These are phyloP conservation scores for Caenorhabditis tropicalis DNA, from an alignment of 1,140 invertebrate species.

Conservation along the genomic window DNA sequence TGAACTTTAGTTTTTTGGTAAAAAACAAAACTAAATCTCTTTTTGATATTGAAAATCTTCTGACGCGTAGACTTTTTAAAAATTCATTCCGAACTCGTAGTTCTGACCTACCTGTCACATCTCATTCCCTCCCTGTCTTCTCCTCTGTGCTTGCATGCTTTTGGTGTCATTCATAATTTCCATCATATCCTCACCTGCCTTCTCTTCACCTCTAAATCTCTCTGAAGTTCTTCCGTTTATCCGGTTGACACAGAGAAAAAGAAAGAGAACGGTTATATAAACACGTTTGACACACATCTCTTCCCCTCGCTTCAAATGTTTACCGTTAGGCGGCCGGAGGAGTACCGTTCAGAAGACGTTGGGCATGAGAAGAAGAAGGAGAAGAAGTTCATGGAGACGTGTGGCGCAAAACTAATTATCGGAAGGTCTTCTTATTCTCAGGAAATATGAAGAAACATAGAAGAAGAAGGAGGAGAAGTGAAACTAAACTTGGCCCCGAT, in stretches of 20 bases:
- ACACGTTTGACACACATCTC: slow-evolving; percentile 39
- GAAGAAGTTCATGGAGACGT: neutral
- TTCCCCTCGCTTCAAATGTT: neutral
- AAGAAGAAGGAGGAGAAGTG: too few species aligned
- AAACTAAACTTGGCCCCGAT: neutral
- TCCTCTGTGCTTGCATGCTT: neutral
- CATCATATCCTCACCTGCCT: slow-evolving; percentile 7
- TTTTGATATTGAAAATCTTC: too few species aligned
- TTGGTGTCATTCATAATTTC: neutral
- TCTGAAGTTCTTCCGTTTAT: neutral
- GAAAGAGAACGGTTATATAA: slow-evolving; percentile 34
- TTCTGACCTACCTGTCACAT: neutral
- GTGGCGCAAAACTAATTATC: slow-evolving; percentile 35
- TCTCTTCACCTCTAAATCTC: neutral
- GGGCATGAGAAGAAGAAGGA: neutral
- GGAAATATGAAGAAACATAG: too few species aligned
- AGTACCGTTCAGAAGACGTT: neutral
- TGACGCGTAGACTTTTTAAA: neutral
- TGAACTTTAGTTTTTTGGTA: too few species aligned
- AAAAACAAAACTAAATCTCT: too few species aligned
- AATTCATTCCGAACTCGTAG: neutral
- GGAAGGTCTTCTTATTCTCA: neutral
- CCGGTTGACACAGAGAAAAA: too few species aligned
- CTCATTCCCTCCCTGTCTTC: neutral
- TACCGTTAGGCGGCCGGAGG: neutral